phyloP scores from a whole-genome alignment of 2,797 vertebrate species.

The Masticophis lateralis region DNA sequence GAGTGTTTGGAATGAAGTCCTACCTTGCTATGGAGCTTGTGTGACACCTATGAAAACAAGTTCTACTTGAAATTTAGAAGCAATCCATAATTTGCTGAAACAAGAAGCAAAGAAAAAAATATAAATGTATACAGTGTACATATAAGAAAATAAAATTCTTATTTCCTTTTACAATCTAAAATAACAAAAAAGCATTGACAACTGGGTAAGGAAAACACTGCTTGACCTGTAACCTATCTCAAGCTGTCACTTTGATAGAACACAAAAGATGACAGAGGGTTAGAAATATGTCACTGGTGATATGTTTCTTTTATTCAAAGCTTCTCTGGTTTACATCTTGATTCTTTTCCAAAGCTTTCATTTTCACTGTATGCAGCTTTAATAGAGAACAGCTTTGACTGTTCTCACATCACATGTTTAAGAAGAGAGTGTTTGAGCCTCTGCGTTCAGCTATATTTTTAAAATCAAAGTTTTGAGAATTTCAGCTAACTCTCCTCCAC shows the following conservation, averaged over 20 bases:
- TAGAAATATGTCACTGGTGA: background rate
- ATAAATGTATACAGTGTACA: background rate
- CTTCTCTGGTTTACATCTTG: background rate
- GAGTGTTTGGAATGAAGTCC: background rate
- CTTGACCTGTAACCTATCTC: conserved; percentile 21
- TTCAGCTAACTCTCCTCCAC: background rate
- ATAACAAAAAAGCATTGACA: background rate
- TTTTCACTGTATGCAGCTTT: background rate
- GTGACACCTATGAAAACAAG: background rate
- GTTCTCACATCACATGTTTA: background rate
- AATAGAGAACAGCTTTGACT: background rate
- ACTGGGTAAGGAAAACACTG: background rate
- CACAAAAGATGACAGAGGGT: conserved; percentile 9
- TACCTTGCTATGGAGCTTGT: background rate
- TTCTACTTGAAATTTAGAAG: background rate
- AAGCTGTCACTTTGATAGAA: background rate
- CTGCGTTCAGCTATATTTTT: background rate
- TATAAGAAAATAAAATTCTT: background rate
- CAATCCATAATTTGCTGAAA: background rate
- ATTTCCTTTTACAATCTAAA: background rate
- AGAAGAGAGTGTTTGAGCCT: background rate
- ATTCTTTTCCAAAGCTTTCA: background rate
- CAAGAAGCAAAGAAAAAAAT: background rate
- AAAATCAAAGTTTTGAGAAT: background rate
- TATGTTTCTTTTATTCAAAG: background rate